phyloP scores from a whole-genome alignment of 1,140 invertebrate species.

The Danaus melanippus region DNA sequence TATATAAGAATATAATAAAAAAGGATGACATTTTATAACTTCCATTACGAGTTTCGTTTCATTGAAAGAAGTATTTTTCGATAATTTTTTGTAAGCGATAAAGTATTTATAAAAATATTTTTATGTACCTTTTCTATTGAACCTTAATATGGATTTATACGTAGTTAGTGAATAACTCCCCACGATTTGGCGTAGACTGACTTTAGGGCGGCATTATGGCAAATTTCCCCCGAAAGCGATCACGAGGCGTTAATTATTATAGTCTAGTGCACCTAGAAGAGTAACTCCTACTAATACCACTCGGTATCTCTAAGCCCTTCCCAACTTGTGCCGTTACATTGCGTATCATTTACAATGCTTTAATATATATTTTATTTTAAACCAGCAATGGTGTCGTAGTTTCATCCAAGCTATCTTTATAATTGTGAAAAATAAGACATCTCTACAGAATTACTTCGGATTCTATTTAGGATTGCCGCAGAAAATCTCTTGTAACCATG shows the following conservation, averaged over 20 bases:
- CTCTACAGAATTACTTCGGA: constrained; percentile 6
- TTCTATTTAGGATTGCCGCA: constrained; percentile 9
- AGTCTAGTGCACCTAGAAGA: constrained; percentile 45
- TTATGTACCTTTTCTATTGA: too few species aligned
- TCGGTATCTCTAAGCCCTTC: too few species aligned
- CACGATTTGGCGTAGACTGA: constrained; percentile 17
- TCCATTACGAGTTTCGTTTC: too few species aligned
- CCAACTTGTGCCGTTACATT: not conserved
- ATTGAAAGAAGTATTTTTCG: too few species aligned
- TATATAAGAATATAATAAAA: too few species aligned
- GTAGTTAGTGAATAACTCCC: constrained; percentile 4
- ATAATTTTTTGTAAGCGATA: too few species aligned
- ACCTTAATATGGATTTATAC: too few species aligned
- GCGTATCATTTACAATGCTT: not conserved
- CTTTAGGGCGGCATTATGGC: constrained; percentile 23
- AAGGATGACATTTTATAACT: too few species aligned
- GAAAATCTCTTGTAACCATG: constrained; percentile 14
- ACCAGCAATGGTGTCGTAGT: too few species aligned
- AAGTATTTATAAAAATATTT: too few species aligned
- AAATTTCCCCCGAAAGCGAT: constrained; percentile 29
- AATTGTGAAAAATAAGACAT: constrained; percentile 3
- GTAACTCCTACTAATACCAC: constrained; percentile 15
- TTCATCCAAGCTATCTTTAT: too few species aligned
- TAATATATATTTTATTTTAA: too few species aligned
- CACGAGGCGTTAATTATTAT: constrained; percentile 47